Evolutionary conservation across 1,140 invertebrate genomes (phyloP).

Genomic region (Anadara kagoshimensis): DNA sequence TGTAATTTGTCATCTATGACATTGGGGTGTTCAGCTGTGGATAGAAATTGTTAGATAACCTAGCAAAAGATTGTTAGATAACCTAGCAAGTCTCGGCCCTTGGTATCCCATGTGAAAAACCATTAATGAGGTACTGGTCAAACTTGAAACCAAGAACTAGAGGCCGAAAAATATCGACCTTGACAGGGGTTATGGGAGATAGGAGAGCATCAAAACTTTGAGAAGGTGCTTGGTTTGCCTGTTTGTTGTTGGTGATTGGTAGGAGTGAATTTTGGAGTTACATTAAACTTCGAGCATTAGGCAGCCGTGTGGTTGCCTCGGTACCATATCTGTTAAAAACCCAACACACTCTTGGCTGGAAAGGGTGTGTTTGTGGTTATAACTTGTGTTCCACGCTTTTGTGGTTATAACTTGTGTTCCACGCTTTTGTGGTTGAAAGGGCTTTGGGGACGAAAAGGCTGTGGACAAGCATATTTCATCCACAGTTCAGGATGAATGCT

Average conservation of each 20-base stretch:
- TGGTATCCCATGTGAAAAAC: conserved; percentile 20
- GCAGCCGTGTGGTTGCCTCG: not conserved
- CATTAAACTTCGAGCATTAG: not conserved
- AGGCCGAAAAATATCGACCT: not conserved
- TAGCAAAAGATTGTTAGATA: not conserved
- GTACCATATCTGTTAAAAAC: not conserved
- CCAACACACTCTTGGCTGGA: not conserved
- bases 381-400: too few species aligned
- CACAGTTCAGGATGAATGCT: too few species aligned
- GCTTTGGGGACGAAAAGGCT: too few species aligned
- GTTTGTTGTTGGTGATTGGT: not conserved
- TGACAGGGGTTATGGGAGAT: not conserved
- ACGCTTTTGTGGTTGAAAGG: too few species aligned
- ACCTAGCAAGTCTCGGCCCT: not conserved
- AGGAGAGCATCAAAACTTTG: not conserved
- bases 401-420: too few species aligned
- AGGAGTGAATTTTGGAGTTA: too few species aligned
- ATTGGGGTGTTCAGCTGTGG: not conserved
- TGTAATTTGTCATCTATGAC: too few species aligned
- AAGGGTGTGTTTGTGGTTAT: too few species aligned
- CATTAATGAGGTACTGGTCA: not conserved
- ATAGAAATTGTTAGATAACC: too few species aligned
- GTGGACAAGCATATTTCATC: too few species aligned
- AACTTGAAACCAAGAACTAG: conserved; percentile 9
- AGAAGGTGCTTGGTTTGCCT: not conserved